phyloP scores from a whole-genome alignment of 2,888 invertebrate species.

The Xestoiulus laeticollis region DNA sequence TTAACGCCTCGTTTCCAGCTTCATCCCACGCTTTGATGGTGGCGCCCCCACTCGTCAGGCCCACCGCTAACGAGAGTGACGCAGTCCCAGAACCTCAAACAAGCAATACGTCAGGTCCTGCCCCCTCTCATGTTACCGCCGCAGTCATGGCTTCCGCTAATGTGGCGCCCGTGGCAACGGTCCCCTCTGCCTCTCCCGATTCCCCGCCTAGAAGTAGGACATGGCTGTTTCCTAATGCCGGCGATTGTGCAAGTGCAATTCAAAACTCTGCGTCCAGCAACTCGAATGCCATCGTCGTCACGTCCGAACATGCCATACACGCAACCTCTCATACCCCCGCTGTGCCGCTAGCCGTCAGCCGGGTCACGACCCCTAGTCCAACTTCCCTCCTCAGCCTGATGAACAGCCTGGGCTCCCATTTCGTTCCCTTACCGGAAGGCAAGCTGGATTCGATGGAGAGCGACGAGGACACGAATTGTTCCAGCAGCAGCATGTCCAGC shows the following conservation, averaged over 20 bases:
- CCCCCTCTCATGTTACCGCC: not conserved
- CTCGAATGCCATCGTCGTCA: too few species aligned
- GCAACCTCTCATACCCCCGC: slow-evolving; percentile 49
- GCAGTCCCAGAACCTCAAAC: slow-evolving; percentile 54
- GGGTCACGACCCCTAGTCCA: not conserved
- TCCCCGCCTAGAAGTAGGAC: not conserved
- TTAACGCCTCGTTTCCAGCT: too few species aligned
- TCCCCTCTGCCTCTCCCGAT: not conserved
- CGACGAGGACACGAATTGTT: slow-evolving; percentile 36
- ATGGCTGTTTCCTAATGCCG: not conserved
- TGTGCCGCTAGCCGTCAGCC: not conserved
- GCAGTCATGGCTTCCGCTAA: not conserved
- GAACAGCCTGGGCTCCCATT: not conserved
- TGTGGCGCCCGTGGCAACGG: not conserved
- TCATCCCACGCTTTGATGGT: not conserved
- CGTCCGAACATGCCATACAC: too few species aligned
- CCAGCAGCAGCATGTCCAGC: slow-evolving; percentile 58
- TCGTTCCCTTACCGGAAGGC: not conserved
- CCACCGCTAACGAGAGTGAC: slow-evolving; percentile 56
- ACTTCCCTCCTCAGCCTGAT: too few species aligned
- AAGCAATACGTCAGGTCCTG: not conserved
- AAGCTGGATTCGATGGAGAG: not conserved
- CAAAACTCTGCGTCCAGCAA: too few species aligned
- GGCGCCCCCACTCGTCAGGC: not conserved
- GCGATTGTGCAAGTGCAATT: too few species aligned